Conservation (phyloP, 1,140 invertebrate genomes). For the Cyrtorhinus lividipennis region DNA sequence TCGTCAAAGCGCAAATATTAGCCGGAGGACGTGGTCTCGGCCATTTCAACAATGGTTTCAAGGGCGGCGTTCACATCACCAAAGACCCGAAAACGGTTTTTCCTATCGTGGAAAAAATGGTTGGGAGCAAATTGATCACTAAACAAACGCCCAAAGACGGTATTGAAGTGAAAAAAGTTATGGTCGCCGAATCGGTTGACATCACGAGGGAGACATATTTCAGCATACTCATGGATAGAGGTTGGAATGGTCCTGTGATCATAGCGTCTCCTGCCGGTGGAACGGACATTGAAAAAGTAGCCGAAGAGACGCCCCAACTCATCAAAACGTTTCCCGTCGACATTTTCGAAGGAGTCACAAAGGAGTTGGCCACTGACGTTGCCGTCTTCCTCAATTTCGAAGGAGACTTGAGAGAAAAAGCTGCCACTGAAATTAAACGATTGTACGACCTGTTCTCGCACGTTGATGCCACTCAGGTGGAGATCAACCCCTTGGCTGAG, state of each 20-base stretch:
- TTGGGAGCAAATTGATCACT: constrained; percentile 82
- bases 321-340: constrained; percentile 82
- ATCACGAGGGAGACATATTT: constrained; percentile 92
- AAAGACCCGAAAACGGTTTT: constrained; percentile 58
- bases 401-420: constrained; percentile 51
- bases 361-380: constrained; percentile 59
- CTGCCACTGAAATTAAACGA: constrained; percentile 75
- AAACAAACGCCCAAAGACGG: constrained; percentile 94
- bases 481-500: constrained; percentile 97
- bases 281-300: constrained; percentile 95
- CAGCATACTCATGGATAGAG: constrained; percentile 85
- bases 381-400: constrained; percentile 82
- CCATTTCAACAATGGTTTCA: constrained; percentile 88
- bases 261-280: constrained; percentile 91
- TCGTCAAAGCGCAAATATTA: constrained; percentile 96
- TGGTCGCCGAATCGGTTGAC: constrained; percentile 97
- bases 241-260: constrained; percentile 72
- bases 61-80: constrained; percentile 96
- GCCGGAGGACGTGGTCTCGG: constrained; percentile 97
- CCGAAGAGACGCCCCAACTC: constrained; percentile 83
- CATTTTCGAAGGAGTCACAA: constrained; percentile 64
- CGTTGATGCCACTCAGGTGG: constrained; percentile 76
- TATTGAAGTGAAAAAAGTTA: constrained; percentile 86
- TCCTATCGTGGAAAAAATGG: constrained; percentile 70
- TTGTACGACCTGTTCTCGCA: constrained; percentile 84